A percentile compares a stretch with the other conserved stretches of the same genome.
Evolutionary conservation across 2,113 vertebrate genomes (phyloP).

Genomic region (Cepphus grylle): DNA sequence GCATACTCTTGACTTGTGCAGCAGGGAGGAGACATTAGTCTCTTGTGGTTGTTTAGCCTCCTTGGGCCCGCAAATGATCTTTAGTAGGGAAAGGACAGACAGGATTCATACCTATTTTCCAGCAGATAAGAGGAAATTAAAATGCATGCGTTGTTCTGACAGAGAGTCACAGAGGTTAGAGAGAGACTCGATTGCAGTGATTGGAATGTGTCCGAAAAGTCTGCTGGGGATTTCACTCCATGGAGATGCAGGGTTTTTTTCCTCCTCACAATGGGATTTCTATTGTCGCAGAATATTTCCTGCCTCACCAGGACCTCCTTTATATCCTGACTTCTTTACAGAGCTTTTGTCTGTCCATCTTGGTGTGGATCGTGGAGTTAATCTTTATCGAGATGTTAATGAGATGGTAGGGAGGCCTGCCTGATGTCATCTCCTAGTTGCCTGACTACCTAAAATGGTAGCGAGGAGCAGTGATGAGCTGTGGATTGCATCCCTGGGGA

Average conservation of each 20-base stretch:
- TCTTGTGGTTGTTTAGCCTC: background rate
- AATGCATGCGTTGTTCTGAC: background rate
- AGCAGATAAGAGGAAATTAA: slow-evolving; percentile 25
- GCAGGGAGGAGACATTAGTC: background rate
- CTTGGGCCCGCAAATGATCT: background rate
- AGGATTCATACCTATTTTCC: background rate
- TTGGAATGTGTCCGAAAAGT: background rate
- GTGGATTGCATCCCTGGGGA: background rate
- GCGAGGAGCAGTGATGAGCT: background rate
- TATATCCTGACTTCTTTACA: background rate
- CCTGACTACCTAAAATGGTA: slow-evolving; percentile 42
- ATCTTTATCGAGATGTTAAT: slow-evolving; percentile 38
- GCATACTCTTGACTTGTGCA: background rate
- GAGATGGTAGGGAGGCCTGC: background rate
- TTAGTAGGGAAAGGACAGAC: background rate
- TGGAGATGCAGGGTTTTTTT: background rate
- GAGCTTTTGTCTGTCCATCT: slow-evolving; percentile 15
- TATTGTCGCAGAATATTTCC: slow-evolving; percentile 11
- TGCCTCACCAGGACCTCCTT: slow-evolving; percentile 10
- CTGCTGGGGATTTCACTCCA: background rate
- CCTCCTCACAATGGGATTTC: background rate
- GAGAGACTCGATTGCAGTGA: background rate
- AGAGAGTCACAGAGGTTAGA: background rate
- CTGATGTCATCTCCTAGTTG: slow-evolving; percentile 26
- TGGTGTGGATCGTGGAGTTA: background rate